phyloP scores from a whole-genome alignment of 2,797 vertebrate genomes.

The Euphonia xanthogaster region DNA sequence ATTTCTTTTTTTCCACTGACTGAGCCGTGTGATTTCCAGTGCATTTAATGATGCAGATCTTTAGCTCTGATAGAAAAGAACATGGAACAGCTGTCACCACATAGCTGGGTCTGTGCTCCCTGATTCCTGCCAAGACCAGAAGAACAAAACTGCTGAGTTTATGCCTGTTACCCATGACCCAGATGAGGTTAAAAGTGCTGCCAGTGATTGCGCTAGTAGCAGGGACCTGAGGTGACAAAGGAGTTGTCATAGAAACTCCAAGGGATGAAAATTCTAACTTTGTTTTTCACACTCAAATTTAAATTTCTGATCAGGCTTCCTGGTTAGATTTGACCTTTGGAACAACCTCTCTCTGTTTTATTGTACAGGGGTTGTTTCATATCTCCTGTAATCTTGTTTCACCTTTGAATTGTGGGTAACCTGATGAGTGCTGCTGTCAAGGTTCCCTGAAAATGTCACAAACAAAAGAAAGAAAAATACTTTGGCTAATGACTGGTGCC shows the following conservation, averaged over 20 bases:
- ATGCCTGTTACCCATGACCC: not conserved
- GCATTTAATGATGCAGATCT: not conserved
- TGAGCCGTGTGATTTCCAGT: not conserved
- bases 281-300: not conserved
- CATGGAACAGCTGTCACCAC: not conserved
- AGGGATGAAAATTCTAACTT: not conserved
- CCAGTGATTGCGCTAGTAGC: not conserved
- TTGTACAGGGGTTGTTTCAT: not conserved
- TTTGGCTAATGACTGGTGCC: not conserved
- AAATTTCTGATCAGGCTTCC: not conserved
- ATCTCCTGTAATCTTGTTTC: not conserved
- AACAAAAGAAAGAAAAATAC: not conserved
- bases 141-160: not conserved
- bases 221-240: not conserved
- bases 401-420: not conserved
- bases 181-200: not conserved
- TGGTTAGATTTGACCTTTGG: not conserved
- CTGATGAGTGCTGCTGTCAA: not conserved
- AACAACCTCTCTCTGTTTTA: not conserved
- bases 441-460: not conserved
- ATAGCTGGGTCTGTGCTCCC: not conserved
- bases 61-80: not conserved
- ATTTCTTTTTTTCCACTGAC: not conserved
- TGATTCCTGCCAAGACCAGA: not conserved
- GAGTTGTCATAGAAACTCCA: conserved; percentile 25